Conservation (phyloP, 30 jellyfish, hydroid and myxozoan species). For the Chrysaora quinquecirrha region DNA sequence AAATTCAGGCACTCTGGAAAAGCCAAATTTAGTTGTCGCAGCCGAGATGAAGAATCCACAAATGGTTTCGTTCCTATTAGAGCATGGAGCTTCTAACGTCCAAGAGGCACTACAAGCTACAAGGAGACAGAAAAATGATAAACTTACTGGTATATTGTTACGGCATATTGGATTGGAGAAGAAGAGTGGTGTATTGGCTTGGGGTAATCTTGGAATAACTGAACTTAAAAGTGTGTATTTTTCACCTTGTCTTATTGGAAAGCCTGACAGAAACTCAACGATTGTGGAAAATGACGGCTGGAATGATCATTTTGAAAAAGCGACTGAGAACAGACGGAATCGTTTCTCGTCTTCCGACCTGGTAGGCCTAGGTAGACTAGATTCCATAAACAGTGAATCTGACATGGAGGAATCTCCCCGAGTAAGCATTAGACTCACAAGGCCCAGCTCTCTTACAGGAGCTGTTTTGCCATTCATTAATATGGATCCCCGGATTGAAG, state of each 20-base stretch:
- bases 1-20: conserved; percentile 60
- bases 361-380: background rate
- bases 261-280: background rate
- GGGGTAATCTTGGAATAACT: conserved; percentile 81
- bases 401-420: background rate
- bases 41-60: conserved; percentile 46
- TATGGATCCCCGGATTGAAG: conserved; percentile 81
- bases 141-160: conserved; percentile 70
- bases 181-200: conserved; percentile 73
- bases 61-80: conserved; percentile 62
- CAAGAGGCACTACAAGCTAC: conserved; percentile 66
- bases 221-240: conserved; percentile 57
- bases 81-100: conserved; percentile 61
- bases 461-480: conserved; percentile 81
- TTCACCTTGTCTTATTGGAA: conserved; percentile 37
- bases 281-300: conserved; percentile 15
- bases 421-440: background rate
- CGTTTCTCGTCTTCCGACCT: conserved; percentile 31
- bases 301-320: conserved; percentile 52
- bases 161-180: conserved; percentile 79
- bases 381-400: conserved; percentile 5
- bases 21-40: conserved; percentile 58
- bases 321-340: conserved; percentile 28
- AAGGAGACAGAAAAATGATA: conserved; percentile 26
- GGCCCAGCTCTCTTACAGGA: conserved; percentile 77